Evolutionary conservation across 2,113 vertebrate genomes (phyloP), one percentile per base, ranked within the genome.

Genomic region (Gallinago paraguaiae): DNA sequence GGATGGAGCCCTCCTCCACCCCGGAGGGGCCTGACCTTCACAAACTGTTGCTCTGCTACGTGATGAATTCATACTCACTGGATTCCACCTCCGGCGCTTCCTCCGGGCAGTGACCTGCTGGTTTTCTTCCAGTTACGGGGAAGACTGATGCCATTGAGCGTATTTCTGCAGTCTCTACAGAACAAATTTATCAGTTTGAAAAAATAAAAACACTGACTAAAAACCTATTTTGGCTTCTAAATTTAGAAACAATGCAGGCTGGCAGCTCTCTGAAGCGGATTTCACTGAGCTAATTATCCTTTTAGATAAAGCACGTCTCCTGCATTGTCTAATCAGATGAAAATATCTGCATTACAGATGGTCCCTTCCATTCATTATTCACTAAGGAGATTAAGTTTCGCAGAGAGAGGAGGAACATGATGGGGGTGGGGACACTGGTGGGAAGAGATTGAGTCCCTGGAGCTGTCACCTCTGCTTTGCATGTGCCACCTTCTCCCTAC

Each of bases 331-430:
- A 87, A 85, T 70, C 92, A 96, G 89, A 95, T 94, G 93, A 85
- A 93, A 94, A 92, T 96, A 93, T 93, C 92, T 96, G 93, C 89
- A 71, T 94, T 96, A 95, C 95, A 96, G 96, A 96, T 97, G 96
- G 95, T 61, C 89, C 79, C 91, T 95, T 90, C 95, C 90, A 90
- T 95, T 96, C 94, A 88, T 93, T 96, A 95, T 92, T 95, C 93
- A 95, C 90, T 97, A 95, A 97, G 94, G 87, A 97, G 96, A 94
- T 95, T 93, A 95, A 76, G 87, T 94, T 96, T 93, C 74, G 2
- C 9, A n/a, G 86, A 35, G 69, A 74, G 91, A 79, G 71, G 70
- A 89, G 79, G 72, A 79, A 6, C 76, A 30, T 5, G 27, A 1
- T 46, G 88, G 82, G 91, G 93, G 92, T 80, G 78, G 91, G 84